Conservation (phyloP, 2,888 invertebrate species). For the Netelia melanura region DNA sequence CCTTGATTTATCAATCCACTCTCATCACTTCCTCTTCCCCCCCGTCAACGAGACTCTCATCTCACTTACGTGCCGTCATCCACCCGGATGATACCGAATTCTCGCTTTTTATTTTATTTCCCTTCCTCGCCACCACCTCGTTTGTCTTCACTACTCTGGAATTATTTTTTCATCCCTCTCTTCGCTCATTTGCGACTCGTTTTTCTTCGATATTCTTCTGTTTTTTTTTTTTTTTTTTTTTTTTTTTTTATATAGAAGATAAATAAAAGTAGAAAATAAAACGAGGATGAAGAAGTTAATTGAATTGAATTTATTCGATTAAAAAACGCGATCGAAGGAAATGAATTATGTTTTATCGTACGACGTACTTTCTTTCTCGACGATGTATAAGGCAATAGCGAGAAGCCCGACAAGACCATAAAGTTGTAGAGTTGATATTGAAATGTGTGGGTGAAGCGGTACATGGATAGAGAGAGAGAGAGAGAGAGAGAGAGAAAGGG, state of each 20-base stretch:
- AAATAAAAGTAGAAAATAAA: background rate
- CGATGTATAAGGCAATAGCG: background rate
- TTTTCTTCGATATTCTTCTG: too few relatives aligned
- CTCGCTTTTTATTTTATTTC: background rate
- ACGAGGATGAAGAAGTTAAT: background rate
- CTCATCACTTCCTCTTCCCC: conserved; percentile 68
- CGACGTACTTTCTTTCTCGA: background rate
- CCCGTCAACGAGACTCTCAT: background rate
- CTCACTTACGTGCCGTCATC: conserved; percentile 43
- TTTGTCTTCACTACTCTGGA: background rate
- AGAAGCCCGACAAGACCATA: background rate
- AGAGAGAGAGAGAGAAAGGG: background rate
- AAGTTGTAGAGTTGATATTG: conserved; percentile 37
- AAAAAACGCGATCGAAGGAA: background rate
- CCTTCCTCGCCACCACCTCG: background rate
- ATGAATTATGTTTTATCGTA: background rate
- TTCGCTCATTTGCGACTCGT: too few relatives aligned
- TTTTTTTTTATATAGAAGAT: too few relatives aligned
- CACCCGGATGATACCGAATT: background rate
- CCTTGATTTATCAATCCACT: conserved; percentile 78
- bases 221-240: too few relatives aligned
- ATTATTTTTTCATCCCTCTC: too few relatives aligned
- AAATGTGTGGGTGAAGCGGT: conserved; percentile 18
- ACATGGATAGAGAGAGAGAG: conserved; percentile 7
- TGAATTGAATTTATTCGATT: background rate